Evolutionary conservation across 2,113 vertebrate genomes (phyloP).

Genomic region (Psittacus erithacus): DNA sequence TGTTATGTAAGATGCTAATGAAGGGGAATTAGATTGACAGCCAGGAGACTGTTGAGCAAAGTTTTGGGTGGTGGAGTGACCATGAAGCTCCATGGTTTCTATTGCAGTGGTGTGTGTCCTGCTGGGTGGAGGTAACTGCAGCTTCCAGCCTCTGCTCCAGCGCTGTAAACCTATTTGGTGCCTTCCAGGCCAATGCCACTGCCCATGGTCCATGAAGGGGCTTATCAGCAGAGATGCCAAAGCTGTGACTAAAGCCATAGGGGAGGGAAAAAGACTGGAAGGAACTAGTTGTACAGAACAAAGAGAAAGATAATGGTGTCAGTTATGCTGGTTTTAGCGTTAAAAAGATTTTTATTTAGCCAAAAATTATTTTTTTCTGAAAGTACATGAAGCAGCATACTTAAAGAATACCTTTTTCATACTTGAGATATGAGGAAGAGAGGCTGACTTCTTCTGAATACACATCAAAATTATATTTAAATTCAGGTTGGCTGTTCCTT

Average conservation of each 20-base stretch:
- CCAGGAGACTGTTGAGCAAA: neutral
- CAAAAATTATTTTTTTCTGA: neutral
- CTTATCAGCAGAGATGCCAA: neutral
- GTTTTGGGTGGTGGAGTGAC: neutral
- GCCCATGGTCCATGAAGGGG: accelerated
- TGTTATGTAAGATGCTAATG: neutral
- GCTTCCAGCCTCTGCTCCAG: neutral
- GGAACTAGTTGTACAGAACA: neutral
- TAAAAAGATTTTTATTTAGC: neutral
- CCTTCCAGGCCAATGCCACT: neutral
- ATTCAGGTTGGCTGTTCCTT: neutral
- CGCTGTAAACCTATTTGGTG: accelerated
- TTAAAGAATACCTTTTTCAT: neutral
- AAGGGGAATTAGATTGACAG: neutral
- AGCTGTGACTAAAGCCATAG: neutral
- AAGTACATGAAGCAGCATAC: neutral
- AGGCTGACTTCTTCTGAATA: neutral
- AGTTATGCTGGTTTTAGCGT: neutral
- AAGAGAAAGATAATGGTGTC: neutral
- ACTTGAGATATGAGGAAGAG: neutral
- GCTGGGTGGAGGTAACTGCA: neutral
- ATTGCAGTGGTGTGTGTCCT: neutral
- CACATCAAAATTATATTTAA: neutral
- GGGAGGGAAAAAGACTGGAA: neutral
- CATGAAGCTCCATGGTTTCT: neutral